Conservation (phyloP, 2,888 invertebrate species). For the Hirudinaria manillensis region DNA sequence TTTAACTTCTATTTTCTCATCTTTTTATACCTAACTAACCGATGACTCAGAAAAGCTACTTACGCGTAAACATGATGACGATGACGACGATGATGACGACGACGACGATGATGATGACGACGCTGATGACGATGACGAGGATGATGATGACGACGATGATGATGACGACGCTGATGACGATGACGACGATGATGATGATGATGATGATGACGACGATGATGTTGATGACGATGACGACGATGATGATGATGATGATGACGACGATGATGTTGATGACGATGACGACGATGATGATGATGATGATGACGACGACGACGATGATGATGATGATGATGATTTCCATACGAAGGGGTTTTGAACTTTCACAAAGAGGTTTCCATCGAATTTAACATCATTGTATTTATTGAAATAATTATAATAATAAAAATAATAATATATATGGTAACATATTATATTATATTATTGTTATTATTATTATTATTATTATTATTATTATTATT, state of each 20-base stretch:
- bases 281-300: background rate
- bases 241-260: background rate
- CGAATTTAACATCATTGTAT: no score
- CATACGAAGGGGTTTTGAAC: no score
- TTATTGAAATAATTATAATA: no score
- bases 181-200: background rate
- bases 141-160: background rate
- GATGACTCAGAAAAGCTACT: background rate
- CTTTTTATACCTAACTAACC: no score
- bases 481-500: no score
- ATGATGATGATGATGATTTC: slow-evolving; percentile 1
- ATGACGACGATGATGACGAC: background rate
- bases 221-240: background rate
- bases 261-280: slow-evolving; percentile 3
- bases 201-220: background rate
- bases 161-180: background rate
- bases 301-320: background rate
- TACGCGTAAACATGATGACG: background rate
- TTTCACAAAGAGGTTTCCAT: no score
- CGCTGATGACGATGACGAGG: background rate
- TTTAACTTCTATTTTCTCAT: no score
- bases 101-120: background rate
- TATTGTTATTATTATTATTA: no score
- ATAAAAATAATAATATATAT: no score
- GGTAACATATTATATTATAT: no score